Evolutionary conservation across 2,888 invertebrate genomes (phyloP).

Genomic region (Pseudococcus longispinus): DNA sequence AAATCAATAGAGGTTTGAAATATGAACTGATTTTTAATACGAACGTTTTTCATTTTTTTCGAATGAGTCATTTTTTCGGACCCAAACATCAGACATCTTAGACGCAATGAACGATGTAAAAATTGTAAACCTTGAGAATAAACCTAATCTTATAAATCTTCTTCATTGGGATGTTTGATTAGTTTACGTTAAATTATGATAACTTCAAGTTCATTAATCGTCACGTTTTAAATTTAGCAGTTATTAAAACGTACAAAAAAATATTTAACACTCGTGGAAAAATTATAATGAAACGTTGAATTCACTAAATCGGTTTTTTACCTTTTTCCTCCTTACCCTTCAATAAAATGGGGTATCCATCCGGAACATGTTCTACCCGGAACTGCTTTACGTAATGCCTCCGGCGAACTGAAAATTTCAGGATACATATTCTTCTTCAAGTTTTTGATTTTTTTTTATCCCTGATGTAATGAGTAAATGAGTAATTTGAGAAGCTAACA

Average conservation of each 20-base stretch:
- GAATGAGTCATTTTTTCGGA: not conserved
- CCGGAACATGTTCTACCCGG: not conserved
- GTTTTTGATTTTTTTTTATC: not conserved
- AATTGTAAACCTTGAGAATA: not conserved
- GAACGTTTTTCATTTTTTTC: not conserved
- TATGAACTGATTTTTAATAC: not conserved
- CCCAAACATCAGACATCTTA: not conserved
- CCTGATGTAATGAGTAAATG: not conserved
- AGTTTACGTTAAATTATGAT: not conserved
- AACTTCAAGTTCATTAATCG: conserved; percentile 14
- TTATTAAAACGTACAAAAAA: not conserved
- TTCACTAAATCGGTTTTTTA: not conserved
- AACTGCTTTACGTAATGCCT: not conserved
- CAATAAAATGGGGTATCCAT: not conserved
- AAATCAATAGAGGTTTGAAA: not conserved
- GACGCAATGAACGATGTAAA: not conserved
- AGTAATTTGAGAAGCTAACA: not conserved
- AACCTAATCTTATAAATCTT: conserved; percentile 15
- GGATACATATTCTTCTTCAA: not conserved
- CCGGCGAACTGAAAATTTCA: not conserved
- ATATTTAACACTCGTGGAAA: conserved; percentile 9
- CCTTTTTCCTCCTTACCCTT: not conserved
- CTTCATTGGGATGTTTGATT: conserved; percentile 3
- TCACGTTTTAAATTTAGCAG: conserved; percentile 24
- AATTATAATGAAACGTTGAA: not conserved